Conservation (phyloP, 2,888 invertebrate species). For the Eudemis profundana region DNA sequence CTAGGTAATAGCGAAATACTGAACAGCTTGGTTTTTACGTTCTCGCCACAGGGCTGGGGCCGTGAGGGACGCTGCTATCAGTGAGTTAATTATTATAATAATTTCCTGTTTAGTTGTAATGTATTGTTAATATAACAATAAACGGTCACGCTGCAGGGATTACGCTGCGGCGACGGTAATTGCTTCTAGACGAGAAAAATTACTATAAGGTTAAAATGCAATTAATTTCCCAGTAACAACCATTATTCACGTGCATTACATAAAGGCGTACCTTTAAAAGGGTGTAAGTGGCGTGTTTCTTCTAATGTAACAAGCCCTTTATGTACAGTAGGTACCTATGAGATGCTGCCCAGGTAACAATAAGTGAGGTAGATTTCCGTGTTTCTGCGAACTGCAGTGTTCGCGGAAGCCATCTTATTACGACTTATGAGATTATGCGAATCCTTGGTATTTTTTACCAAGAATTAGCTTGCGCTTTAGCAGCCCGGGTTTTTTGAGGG, state of each 20-base stretch:
- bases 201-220: constrained; percentile 18
- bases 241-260: constrained; percentile 30
- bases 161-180: constrained; percentile 5
- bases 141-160: constrained; percentile 21
- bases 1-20: neutral
- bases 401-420: constrained; percentile 26
- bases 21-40: neutral
- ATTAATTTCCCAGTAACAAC: constrained; percentile 20
- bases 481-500: too few relatives aligned
- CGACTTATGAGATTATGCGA: constrained; percentile 22
- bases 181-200: constrained; percentile 16
- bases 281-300: neutral
- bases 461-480: too few relatives aligned
- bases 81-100: constrained; percentile 25
- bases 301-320: neutral
- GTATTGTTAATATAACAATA: constrained; percentile 27
- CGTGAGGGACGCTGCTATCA: neutral
- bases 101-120: constrained; percentile 28
- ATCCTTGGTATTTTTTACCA: neutral
- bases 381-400: constrained; percentile 25
- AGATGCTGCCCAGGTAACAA: constrained; percentile 30
- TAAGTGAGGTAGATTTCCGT: constrained; percentile 28
- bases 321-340: neutral
- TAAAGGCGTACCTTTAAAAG: neutral
- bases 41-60: neutral